Percentiles rank a stretch among this genome's conserved stretches.
phyloP scores from a whole-genome alignment of 2,888 invertebrate genomes.

The Griposia aprilina region DNA sequence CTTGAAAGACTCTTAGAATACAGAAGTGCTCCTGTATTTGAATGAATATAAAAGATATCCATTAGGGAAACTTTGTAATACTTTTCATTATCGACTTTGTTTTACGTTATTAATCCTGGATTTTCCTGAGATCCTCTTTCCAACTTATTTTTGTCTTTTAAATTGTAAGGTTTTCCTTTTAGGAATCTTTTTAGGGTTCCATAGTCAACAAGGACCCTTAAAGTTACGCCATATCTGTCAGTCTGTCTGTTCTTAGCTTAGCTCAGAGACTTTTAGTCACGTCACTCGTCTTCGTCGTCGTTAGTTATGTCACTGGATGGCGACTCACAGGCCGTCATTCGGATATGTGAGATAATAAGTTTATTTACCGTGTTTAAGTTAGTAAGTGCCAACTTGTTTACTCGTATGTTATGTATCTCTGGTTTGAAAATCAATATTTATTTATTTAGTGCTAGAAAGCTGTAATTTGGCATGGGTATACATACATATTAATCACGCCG shows the following conservation, averaged over 20 bases:
- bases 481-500: too few relatives aligned
- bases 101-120: constrained; percentile 21
- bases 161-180: not conserved
- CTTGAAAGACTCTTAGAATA: not conserved
- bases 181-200: not conserved
- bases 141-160: constrained; percentile 3
- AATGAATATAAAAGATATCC: constrained; percentile 18
- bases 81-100: constrained; percentile 32
- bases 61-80: constrained; percentile 24
- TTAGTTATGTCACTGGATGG: too few relatives aligned
- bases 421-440: too few relatives aligned
- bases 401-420: too few relatives aligned
- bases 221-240: not conserved
- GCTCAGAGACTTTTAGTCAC: too few relatives aligned
- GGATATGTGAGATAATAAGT: too few relatives aligned
- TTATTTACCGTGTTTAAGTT: too few relatives aligned
- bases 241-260: not conserved
- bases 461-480: too few relatives aligned
- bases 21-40: constrained; percentile 11
- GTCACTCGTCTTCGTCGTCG: too few relatives aligned
- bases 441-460: not conserved
- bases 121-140: not conserved
- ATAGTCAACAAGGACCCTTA: not conserved
- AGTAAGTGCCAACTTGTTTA: too few relatives aligned
- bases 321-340: too few relatives aligned